These are phyloP conservation scores for Rhabdornis inornatus DNA, from an alignment of 2,113 vertebrate genomes.

Conservation along the genomic window DNA sequence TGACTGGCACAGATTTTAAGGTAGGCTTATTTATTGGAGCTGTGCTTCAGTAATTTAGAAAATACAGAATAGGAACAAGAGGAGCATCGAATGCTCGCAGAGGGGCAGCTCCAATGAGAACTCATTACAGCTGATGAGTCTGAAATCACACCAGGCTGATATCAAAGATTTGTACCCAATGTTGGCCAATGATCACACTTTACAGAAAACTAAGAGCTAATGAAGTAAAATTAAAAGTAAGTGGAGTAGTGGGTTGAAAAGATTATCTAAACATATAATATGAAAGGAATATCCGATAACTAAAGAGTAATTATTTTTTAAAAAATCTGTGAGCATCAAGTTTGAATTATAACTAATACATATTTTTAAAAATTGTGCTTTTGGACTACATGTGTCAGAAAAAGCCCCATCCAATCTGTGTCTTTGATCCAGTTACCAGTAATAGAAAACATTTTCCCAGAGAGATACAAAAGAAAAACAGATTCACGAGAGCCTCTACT, in stretches of 20 bases:
- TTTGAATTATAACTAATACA: not conserved
- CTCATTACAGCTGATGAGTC: constrained; percentile 23
- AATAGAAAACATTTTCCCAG: constrained; percentile 8
- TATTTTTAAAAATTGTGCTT: not conserved
- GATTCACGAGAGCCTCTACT: not conserved
- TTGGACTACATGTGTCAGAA: not conserved
- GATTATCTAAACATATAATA: not conserved
- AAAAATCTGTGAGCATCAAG: not conserved
- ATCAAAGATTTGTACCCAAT: not conserved
- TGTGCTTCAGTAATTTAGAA: constrained; percentile 72
- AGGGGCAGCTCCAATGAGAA: constrained; percentile 39
- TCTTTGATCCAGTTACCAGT: not conserved
- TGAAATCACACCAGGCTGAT: constrained; percentile 28
- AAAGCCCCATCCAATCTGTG: not conserved
- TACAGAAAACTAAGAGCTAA: not conserved
- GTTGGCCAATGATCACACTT: not conserved
- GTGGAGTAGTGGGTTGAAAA: not conserved
- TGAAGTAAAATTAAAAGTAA: constrained; percentile 28
- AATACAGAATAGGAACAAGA: constrained; percentile 69
- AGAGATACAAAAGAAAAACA: not conserved
- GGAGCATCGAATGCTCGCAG: constrained; percentile 45
- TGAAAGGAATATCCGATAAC: not conserved
- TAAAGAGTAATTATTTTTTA: not conserved
- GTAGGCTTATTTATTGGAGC: constrained; percentile 58
- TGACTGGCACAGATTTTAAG: constrained; percentile 45